Conservation (phyloP, 2,113 vertebrate species). For the Suncus etruscus region DNA sequence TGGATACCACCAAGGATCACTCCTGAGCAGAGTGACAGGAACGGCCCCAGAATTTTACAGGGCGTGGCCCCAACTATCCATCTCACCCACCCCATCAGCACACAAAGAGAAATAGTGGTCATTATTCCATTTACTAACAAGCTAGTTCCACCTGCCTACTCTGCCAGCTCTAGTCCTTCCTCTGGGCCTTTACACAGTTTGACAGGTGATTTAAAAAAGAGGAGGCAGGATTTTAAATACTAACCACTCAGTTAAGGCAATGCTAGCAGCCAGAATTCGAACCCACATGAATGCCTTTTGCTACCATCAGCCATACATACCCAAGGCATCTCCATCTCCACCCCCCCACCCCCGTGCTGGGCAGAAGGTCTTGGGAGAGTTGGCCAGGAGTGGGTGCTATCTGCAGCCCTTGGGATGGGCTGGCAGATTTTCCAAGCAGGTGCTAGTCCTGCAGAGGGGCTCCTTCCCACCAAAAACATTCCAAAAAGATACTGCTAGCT, state of each 20-base stretch:
- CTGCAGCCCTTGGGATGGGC: no score
- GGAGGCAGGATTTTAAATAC: neutral
- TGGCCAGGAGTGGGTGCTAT: neutral
- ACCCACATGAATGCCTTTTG: neutral
- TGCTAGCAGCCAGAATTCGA: no score
- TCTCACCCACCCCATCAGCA: no score
- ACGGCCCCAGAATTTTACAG: no score
- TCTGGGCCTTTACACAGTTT: neutral
- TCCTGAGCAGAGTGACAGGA: no score
- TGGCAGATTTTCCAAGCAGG: neutral
- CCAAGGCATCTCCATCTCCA: no score
- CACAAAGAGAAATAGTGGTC: no score
- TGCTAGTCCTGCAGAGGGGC: neutral
- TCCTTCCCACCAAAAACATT: neutral
- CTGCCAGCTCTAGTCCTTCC: neutral
- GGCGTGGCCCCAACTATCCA: no score
- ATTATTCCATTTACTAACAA: neutral
- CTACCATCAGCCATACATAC: no score
- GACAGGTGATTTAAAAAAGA: neutral
- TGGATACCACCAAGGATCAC: no score
- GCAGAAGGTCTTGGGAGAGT: neutral
- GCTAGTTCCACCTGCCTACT: neutral
- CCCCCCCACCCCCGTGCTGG: no score
- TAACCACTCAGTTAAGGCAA: no score
- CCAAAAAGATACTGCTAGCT: neutral